phyloP scores from a whole-genome alignment of 2,113 vertebrate genomes.

The Oostethus manadensis region DNA sequence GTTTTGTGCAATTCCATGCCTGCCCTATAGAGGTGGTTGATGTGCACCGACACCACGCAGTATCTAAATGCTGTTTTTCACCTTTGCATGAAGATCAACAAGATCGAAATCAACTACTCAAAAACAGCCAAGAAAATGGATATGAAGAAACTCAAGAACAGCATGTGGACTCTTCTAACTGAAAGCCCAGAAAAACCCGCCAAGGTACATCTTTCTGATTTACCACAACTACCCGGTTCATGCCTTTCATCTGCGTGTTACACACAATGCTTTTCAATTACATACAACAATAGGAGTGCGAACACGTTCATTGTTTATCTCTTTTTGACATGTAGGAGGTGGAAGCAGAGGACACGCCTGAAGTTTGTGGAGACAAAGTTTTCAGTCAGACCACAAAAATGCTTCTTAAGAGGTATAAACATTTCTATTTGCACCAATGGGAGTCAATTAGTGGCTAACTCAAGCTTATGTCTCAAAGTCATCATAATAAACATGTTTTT shows the following conservation, averaged over 20 bases:
- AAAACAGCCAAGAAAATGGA: constrained; percentile 92
- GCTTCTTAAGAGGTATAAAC: constrained; percentile 68
- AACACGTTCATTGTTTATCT: not conserved
- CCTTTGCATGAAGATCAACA: constrained; percentile 76
- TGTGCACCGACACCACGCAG: not conserved
- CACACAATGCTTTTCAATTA: not conserved
- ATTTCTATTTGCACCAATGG: constrained; percentile 3
- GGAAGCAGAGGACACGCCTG: constrained; percentile 32
- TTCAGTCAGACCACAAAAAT: constrained; percentile 72
- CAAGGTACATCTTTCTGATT: constrained; percentile 38
- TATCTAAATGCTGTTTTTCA: not conserved
- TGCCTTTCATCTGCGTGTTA: no score
- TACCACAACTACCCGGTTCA: no score
- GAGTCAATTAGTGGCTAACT: constrained; percentile 1
- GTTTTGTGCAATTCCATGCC: no score
- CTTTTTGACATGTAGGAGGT: constrained; percentile 43
- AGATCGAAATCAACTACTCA: constrained; percentile 84
- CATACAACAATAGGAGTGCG: not conserved
- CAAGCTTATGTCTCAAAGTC: not conserved
- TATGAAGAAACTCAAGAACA: constrained; percentile 85
- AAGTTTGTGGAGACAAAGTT: constrained; percentile 69
- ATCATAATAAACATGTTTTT: not conserved
- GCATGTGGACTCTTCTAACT: constrained; percentile 85
- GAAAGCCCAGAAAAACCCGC: constrained; percentile 54
- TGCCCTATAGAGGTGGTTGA: not conserved